phyloP scores from a whole-genome alignment of 2,888 invertebrate genomes.

The Oscheius myriophilus region DNA sequence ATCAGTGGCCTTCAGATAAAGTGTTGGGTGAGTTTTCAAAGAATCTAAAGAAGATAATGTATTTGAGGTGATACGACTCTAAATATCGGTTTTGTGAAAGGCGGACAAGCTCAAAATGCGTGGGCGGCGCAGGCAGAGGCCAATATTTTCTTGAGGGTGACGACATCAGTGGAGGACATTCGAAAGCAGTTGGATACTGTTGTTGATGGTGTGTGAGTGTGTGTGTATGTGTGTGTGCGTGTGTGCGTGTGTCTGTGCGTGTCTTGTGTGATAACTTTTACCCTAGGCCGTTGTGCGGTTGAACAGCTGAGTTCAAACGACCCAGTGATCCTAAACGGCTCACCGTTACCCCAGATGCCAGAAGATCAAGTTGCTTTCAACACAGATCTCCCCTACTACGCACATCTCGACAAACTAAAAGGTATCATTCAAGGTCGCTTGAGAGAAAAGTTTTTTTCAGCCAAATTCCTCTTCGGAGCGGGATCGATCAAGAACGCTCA shows the following conservation, averaged over 20 bases:
- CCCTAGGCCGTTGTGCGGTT: slow-evolving; percentile 37
- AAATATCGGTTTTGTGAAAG: slow-evolving; percentile 63
- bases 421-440: slow-evolving; percentile 27
- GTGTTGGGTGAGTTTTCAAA: slow-evolving; percentile 39
- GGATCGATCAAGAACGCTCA: slow-evolving; percentile 68
- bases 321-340: slow-evolving; percentile 44
- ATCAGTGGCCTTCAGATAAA: slow-evolving; percentile 57
- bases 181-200: slow-evolving; percentile 28
- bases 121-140: slow-evolving; percentile 62
- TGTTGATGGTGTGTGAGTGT: slow-evolving; percentile 38
- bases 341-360: slow-evolving; percentile 37
- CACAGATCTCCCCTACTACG: slow-evolving; percentile 65
- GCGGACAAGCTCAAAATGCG: slow-evolving; percentile 67
- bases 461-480: slow-evolving; percentile 59
- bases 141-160: slow-evolving; percentile 53
- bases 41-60: not conserved
- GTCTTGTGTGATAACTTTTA: no score
- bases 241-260: not conserved
- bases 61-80: slow-evolving; percentile 62
- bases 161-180: slow-evolving; percentile 47
- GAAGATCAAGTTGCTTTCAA: slow-evolving; percentile 58
- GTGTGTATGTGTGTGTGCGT: not conserved
- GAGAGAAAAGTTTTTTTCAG: slow-evolving; percentile 30
- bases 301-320: slow-evolving; percentile 43
- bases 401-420: slow-evolving; percentile 51